These are phyloP conservation scores for Drosophila paramelanica DNA, from an alignment of 2,888 invertebrate species.

Conservation along the genomic window DNA sequence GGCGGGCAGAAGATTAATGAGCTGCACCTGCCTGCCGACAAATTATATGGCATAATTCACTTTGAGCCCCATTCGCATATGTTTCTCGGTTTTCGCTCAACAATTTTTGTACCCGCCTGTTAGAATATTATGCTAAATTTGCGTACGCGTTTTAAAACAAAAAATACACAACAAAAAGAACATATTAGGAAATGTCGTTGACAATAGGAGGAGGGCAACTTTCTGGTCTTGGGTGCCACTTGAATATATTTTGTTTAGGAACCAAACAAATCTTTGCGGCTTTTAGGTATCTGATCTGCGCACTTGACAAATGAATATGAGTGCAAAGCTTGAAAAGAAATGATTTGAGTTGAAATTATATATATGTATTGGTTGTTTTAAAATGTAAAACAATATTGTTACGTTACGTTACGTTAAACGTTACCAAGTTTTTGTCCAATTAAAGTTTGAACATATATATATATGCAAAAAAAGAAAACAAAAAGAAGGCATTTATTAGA, in stretches of 20 bases:
- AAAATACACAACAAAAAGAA: neutral
- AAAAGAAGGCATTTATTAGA: too few species aligned
- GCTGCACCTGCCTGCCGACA: constrained; percentile 74
- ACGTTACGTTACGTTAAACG: too few species aligned
- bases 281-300: neutral
- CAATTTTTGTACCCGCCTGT: constrained; percentile 23
- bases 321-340: neutral
- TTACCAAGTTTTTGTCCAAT: too few species aligned
- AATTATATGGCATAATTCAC: constrained; percentile 76
- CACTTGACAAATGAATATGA: neutral
- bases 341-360: too few species aligned
- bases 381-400: too few species aligned
- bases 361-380: too few species aligned
- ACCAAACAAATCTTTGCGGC: neutral
- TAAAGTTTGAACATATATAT: too few species aligned
- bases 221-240: neutral
- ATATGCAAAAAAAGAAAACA: too few species aligned
- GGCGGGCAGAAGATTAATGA: constrained; percentile 73
- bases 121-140: constrained; percentile 1
- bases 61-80: constrained; percentile 58
- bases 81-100: constrained; percentile 8
- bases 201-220: constrained; percentile 1
- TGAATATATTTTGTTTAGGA: neutral
- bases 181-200: neutral
- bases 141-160: neutral